phyloP scores from a whole-genome alignment of 2,888 invertebrate species.

The Miltochrista miniata region DNA sequence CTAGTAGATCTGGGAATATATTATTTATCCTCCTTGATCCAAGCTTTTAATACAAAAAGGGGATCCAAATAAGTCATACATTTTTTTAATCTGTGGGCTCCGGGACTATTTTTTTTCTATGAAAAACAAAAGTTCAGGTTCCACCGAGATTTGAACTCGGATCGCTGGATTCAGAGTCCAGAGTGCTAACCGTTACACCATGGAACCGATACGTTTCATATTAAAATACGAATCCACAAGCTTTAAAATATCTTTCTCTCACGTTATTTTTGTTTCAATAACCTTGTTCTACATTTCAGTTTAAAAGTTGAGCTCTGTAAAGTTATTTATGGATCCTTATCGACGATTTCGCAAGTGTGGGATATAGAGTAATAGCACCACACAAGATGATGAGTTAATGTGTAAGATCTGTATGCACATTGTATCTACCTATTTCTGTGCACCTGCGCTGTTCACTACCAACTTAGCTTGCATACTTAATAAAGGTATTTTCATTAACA shows the following conservation, averaged over 20 bases:
- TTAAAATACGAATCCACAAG: not conserved
- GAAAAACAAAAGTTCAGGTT: slow-evolving; percentile 71
- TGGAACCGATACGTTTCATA: slow-evolving; percentile 52
- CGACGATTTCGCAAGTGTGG: too few species aligned
- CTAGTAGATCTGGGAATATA: too few species aligned
- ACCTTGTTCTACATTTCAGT: slow-evolving; percentile 22
- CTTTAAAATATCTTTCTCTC: slow-evolving; percentile 19
- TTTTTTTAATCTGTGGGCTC: not conserved
- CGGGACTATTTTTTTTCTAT: not conserved
- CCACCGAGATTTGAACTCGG: slow-evolving; percentile 92
- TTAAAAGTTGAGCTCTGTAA: slow-evolving; percentile 3
- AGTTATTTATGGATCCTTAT: not conserved
- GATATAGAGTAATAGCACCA: not conserved
- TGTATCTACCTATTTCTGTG: too few species aligned
- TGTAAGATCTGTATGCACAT: too few species aligned
- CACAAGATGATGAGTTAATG: too few species aligned
- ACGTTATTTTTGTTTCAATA: slow-evolving; percentile 11
- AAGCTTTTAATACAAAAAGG: too few species aligned
- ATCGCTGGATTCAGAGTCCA: slow-evolving; percentile 93
- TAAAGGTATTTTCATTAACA: too few species aligned
- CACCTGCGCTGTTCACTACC: too few species aligned
- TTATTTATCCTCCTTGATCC: too few species aligned
- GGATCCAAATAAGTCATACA: not conserved
- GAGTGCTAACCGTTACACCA: slow-evolving; percentile 91
- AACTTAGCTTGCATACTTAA: too few species aligned